Percentiles rank a stretch among this genome's conserved stretches.
phyloP scores from a whole-genome alignment of 2,113 vertebrate species.

The Cettia cetti region DNA sequence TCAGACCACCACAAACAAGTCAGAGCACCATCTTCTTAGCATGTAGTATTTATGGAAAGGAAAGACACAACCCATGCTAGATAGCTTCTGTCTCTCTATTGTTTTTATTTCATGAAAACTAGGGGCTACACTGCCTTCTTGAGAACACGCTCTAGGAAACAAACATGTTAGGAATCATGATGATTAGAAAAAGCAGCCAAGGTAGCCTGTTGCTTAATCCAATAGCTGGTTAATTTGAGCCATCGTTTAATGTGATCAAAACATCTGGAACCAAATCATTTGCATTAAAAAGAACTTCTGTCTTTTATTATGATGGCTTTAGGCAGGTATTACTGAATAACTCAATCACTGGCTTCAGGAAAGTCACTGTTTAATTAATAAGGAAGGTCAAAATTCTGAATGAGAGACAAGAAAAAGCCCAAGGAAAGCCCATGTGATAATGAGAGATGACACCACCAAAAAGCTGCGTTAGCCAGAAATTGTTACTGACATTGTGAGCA shows the following conservation, averaged over 20 bases:
- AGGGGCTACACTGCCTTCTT: background rate
- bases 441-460: slow-evolving; percentile 57
- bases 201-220: slow-evolving; percentile 51
- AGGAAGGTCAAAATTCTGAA: slow-evolving; percentile 66
- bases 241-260: slow-evolving; percentile 53
- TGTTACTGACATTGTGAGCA: background rate
- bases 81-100: background rate
- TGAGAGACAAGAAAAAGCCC: slow-evolving; percentile 59
- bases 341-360: slow-evolving; percentile 57
- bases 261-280: slow-evolving; percentile 64
- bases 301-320: slow-evolving; percentile 54
- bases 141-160: background rate
- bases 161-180: background rate
- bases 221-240: slow-evolving; percentile 57
- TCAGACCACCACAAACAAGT: background rate
- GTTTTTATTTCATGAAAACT: background rate
- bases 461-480: slow-evolving; percentile 15
- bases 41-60: background rate
- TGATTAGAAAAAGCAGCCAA: slow-evolving; percentile 69
- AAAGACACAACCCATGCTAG: background rate
- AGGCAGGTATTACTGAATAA: slow-evolving; percentile 64
- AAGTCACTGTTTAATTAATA: slow-evolving; percentile 60
- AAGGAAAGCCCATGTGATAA: slow-evolving; percentile 63
- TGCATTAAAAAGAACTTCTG: slow-evolving; percentile 60
- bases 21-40: background rate